Percentiles rank a stretch among this genome's conserved stretches.
Evolutionary conservation across 2,888 invertebrate genomes (phyloP).

Genomic region (Nymphalis polychloros): DNA sequence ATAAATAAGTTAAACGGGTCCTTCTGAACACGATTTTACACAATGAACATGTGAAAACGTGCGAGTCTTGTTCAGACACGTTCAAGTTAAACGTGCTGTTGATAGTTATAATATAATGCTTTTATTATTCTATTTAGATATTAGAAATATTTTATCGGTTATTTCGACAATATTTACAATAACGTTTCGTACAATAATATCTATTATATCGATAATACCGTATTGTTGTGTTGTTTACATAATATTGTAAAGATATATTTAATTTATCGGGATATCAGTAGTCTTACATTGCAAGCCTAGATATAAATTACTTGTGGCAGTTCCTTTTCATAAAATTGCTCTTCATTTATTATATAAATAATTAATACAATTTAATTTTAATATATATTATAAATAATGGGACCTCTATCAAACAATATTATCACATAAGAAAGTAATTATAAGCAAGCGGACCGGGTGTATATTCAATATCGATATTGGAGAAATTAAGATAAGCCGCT

Average conservation of each 20-base stretch:
- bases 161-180: no score
- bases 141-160: not conserved
- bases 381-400: no score
- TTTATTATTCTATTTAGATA: conserved; percentile 6
- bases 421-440: not conserved
- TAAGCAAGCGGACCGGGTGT: not conserved
- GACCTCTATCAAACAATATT: not conserved
- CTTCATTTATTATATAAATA: no score
- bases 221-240: no score
- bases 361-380: no score
- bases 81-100: conserved; percentile 25
- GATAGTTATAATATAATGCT: conserved; percentile 8
- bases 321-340: no score
- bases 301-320: no score
- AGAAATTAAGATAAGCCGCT: conserved; percentile 26
- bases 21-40: conserved; percentile 25
- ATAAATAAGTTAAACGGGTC: conserved; percentile 24
- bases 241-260: no score
- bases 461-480: not conserved
- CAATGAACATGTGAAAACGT: conserved; percentile 29
- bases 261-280: no score
- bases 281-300: no score
- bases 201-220: no score
- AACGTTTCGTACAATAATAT: no score
- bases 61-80: conserved; percentile 20